Conservation (phyloP, 2,797 vertebrate species). For the Hemibagrus guttatus region DNA sequence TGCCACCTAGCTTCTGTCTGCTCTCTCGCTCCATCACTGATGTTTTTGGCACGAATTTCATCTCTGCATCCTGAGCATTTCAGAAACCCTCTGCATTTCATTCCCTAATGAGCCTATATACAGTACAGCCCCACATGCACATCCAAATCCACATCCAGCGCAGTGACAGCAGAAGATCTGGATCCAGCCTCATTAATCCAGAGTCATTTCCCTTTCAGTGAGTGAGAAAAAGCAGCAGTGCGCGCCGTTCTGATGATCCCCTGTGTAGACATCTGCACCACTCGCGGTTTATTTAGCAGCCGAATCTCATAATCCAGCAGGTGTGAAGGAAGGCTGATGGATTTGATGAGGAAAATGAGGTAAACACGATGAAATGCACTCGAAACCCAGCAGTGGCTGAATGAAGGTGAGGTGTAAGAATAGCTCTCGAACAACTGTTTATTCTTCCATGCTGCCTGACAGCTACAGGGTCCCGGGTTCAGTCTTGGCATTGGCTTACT, state of each 20-base stretch:
- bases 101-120: slow-evolving; percentile 62
- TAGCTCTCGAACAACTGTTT: slow-evolving; percentile 1
- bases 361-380: slow-evolving; percentile 38
- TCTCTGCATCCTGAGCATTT: slow-evolving; percentile 71
- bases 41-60: slow-evolving; percentile 60
- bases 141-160: slow-evolving; percentile 39
- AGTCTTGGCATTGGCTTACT: not conserved
- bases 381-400: slow-evolving; percentile 33
- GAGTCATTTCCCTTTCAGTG: slow-evolving; percentile 39
- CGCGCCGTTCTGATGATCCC: slow-evolving; percentile 34
- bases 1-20: slow-evolving; percentile 47
- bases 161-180: slow-evolving; percentile 48
- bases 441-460: not conserved
- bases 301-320: slow-evolving; percentile 54
- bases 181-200: slow-evolving; percentile 54
- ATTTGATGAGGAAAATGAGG: slow-evolving; percentile 46
- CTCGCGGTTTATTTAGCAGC: slow-evolving; percentile 49
- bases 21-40: slow-evolving; percentile 39
- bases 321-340: slow-evolving; percentile 53
- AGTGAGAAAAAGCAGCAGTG: slow-evolving; percentile 25
- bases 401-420: slow-evolving; percentile 12
- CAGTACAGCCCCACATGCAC: slow-evolving; percentile 43
- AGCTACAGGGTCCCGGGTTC: not conserved
- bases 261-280: slow-evolving; percentile 43
- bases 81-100: slow-evolving; percentile 64